These are phyloP conservation scores for Recurvirostra avosetta DNA, from an alignment of 2,113 vertebrate genomes.

Conservation along the genomic window DNA sequence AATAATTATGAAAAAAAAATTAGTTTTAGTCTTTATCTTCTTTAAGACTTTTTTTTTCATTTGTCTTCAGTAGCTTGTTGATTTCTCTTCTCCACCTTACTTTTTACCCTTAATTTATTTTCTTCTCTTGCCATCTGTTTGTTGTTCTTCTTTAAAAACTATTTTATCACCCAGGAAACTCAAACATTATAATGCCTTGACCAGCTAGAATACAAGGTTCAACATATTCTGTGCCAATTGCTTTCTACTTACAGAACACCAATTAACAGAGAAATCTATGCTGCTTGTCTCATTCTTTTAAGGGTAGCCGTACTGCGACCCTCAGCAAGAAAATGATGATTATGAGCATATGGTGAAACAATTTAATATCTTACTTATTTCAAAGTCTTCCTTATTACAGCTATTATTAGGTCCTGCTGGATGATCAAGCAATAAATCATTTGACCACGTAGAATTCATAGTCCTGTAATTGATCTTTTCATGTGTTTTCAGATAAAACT, in stretches of 20 bases:
- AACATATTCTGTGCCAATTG: not conserved
- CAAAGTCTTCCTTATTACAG: not conserved
- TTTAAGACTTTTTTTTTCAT: not conserved
- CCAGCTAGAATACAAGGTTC: not conserved
- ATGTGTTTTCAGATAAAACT: constrained; percentile 6
- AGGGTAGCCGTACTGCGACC: not conserved
- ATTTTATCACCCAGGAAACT: not conserved
- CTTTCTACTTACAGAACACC: not conserved
- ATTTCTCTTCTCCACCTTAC: not conserved
- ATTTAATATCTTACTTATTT: not conserved
- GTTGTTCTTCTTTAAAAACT: not conserved
- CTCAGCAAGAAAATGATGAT: not conserved
- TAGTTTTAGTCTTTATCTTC: not conserved
- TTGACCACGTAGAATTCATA: not conserved
- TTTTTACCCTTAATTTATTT: not conserved
- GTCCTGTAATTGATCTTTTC: not conserved
- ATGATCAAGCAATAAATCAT: constrained; percentile 14
- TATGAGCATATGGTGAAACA: constrained; percentile 12
- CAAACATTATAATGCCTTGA: not conserved
- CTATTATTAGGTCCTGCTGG: not conserved
- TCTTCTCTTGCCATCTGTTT: not conserved
- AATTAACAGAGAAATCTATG: not conserved
- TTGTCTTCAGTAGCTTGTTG: not conserved
- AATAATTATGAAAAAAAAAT: not conserved
- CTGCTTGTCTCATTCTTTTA: not conserved